Evolutionary conservation across 2,888 invertebrate genomes (phyloP).

Genomic region (Melitaea athalia): DNA sequence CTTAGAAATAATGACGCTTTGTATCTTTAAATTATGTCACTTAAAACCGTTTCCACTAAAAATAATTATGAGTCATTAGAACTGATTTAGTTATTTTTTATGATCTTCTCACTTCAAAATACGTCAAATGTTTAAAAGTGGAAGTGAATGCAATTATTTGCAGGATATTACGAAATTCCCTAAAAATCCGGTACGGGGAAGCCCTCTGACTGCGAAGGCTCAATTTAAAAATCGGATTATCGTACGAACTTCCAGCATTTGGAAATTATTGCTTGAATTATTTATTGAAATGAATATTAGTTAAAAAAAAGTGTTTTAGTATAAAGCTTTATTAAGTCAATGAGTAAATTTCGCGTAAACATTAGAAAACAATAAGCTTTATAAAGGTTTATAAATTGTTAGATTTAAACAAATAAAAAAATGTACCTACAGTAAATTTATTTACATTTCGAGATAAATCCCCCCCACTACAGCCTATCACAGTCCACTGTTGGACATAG

Average conservation of each 20-base stretch:
- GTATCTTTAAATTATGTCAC: background rate
- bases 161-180: conserved; percentile 51
- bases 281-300: too few species aligned
- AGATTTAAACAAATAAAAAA: background rate
- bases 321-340: too few species aligned
- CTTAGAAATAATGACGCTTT: too few species aligned
- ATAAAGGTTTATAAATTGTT: background rate
- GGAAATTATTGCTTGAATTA: background rate
- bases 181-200: conserved; percentile 45
- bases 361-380: too few species aligned
- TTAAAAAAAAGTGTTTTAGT: too few species aligned
- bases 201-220: conserved; percentile 49
- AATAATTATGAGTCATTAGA: too few species aligned
- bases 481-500: too few species aligned
- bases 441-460: too few species aligned
- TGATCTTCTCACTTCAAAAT: conserved; percentile 1
- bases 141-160: conserved; percentile 42
- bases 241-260: conserved; percentile 44
- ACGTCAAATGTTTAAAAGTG: conserved; percentile 19
- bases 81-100: background rate
- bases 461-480: too few species aligned
- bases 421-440: too few species aligned
- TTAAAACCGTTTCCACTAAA: too few species aligned
- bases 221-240: conserved; percentile 58
- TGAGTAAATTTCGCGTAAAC: too few species aligned